phyloP scores from a whole-genome alignment of 1,140 invertebrate species.

The Magallana ariakensis region DNA sequence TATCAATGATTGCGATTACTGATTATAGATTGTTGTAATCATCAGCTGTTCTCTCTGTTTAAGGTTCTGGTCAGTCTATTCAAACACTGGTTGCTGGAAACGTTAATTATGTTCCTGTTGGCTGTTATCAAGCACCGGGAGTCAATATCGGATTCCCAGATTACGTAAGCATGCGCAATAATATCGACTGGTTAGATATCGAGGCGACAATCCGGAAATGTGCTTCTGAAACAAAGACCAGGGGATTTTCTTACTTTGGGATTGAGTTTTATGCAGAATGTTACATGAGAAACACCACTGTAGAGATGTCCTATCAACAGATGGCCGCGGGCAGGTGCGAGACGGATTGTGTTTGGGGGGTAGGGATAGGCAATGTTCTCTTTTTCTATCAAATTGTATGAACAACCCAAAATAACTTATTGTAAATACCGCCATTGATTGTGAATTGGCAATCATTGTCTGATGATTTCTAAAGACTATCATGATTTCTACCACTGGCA shows the following conservation, averaged over 20 bases:
- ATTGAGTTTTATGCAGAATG: conserved; percentile 18
- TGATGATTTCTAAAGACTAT: too few relatives aligned
- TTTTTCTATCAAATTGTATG: conserved; percentile 15
- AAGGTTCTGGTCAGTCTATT: not conserved
- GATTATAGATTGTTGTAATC: too few relatives aligned
- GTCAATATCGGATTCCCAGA: not conserved
- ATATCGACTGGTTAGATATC: not conserved
- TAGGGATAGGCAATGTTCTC: not conserved
- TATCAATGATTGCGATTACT: too few relatives aligned
- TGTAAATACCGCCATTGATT: too few relatives aligned
- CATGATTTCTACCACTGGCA: too few relatives aligned
- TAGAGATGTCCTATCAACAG: not conserved
- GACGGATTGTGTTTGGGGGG: not conserved
- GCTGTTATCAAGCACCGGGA: not conserved
- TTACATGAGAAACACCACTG: not conserved
- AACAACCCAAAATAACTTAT: not conserved
- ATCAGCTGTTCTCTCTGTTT: too few relatives aligned
- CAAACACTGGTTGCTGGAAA: not conserved
- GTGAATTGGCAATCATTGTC: too few relatives aligned
- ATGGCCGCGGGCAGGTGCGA: not conserved
- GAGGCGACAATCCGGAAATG: not conserved
- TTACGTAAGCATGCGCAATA: not conserved
- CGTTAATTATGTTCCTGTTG: not conserved
- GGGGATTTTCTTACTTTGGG: not conserved
- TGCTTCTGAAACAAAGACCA: not conserved